Evolutionary conservation across 2,888 invertebrate species (phyloP).

Genomic region (Idaea biselata): DNA sequence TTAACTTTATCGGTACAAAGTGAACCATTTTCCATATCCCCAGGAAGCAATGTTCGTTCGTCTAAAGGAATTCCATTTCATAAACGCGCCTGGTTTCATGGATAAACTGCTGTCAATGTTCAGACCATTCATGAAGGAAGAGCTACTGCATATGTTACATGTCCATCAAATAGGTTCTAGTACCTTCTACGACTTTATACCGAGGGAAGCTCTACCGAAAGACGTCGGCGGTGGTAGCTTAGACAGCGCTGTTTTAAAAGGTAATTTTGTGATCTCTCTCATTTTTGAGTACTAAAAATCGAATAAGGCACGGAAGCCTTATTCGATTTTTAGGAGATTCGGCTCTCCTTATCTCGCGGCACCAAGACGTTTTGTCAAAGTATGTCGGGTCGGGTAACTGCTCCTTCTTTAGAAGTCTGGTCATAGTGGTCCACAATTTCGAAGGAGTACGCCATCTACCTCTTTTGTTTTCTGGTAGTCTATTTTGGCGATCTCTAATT

Average conservation of each 20-base stretch:
- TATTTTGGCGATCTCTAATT: no score
- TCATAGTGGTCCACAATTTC: no score
- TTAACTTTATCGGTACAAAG: no score
- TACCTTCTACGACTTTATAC: slow-evolving; percentile 73
- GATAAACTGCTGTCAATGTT: slow-evolving; percentile 84
- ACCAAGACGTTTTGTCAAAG: slow-evolving; percentile 2
- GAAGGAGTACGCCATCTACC: no score
- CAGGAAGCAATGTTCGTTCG: slow-evolving; percentile 83
- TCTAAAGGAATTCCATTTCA: slow-evolving; percentile 84
- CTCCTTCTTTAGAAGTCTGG: no score
- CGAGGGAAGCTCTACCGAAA: slow-evolving; percentile 76
- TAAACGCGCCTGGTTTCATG: slow-evolving; percentile 84
- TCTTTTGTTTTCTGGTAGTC: no score
- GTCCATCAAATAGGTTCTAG: slow-evolving; percentile 72
- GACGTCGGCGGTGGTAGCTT: slow-evolving; percentile 80
- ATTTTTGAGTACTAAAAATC: no score
- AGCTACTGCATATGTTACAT: slow-evolving; percentile 74
- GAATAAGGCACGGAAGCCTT: no score
- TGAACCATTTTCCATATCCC: slow-evolving; percentile 28
- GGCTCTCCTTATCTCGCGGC: no score
- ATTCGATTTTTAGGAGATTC: no score
- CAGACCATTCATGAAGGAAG: slow-evolving; percentile 86
- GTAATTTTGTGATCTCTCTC: slow-evolving; percentile 26
- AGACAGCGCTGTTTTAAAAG: slow-evolving; percentile 35
- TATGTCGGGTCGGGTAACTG: not conserved